These are phyloP conservation scores for Yponomeuta evonymella DNA, from an alignment of 2,888 invertebrate species.

Conservation along the genomic window DNA sequence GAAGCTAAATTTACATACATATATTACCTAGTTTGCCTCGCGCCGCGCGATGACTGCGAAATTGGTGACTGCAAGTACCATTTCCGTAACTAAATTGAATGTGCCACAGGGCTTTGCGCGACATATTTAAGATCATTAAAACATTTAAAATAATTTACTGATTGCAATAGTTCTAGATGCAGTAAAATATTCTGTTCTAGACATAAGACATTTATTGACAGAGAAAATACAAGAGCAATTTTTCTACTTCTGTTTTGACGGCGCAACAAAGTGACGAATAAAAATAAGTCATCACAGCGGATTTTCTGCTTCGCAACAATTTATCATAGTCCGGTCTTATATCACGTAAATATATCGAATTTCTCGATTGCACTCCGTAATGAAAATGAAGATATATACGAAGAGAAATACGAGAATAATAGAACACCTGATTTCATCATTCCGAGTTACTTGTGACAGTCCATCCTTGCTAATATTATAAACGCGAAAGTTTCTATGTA, in stretches of 20 bases:
- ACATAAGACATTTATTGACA: neutral
- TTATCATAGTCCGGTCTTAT: slow-evolving; percentile 1
- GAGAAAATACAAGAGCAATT: neutral
- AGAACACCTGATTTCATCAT: slow-evolving; percentile 5
- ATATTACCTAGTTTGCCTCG: neutral
- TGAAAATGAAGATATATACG: neutral
- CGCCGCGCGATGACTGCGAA: neutral
- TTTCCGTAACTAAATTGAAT: neutral
- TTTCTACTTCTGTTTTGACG: neutral
- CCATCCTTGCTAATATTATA: too few species aligned
- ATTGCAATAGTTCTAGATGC: too few species aligned
- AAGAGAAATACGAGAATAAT: slow-evolving; percentile 1
- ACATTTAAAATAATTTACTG: too few species aligned
- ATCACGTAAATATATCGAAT: slow-evolving; percentile 9
- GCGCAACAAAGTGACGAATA: neutral
- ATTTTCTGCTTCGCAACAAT: neutral
- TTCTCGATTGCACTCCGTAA: slow-evolving; percentile 8
- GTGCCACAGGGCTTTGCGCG: neutral
- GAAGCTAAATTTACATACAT: neutral
- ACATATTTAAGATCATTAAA: neutral
- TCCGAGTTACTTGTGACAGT: slow-evolving; percentile 8
- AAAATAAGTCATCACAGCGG: neutral
- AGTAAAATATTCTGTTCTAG: too few species aligned
- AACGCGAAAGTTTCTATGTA: too few species aligned
- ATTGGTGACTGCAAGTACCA: neutral